Conservation (phyloP, 2,797 vertebrate genomes). For the Pipistrellus nathusii region DNA sequence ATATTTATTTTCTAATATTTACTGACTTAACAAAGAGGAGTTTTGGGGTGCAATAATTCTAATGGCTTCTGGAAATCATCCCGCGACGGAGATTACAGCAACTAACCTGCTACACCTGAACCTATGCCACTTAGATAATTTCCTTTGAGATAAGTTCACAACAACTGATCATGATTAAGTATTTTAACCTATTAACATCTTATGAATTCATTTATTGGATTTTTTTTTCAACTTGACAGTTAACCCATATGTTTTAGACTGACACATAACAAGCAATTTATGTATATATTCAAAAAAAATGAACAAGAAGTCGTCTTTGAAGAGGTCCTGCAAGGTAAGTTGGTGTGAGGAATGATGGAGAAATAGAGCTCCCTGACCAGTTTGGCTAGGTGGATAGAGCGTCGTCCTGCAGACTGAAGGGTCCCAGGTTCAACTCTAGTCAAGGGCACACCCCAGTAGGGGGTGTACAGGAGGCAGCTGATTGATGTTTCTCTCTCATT, state of each 20-base stretch:
- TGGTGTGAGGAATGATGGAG: background rate
- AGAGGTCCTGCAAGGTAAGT: background rate
- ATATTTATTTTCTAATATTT: conserved; percentile 8
- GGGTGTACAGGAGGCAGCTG: too few relatives aligned
- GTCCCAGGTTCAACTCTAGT: too few relatives aligned
- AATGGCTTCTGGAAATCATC: background rate
- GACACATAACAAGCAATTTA: background rate
- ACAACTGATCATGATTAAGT: background rate
- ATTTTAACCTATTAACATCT: background rate
- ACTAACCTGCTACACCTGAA: background rate
- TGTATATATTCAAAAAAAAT: conserved; percentile 9
- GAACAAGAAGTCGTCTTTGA: background rate
- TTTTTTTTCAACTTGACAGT: background rate
- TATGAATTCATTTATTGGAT: background rate
- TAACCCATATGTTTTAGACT: background rate
- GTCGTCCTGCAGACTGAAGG: too few relatives aligned
- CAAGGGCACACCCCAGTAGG: too few relatives aligned
- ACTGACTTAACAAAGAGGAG: background rate
- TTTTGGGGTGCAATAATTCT: background rate
- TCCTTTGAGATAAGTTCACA: background rate
- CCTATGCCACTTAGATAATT: background rate
- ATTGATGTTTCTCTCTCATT: too few relatives aligned
- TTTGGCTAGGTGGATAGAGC: too few relatives aligned
- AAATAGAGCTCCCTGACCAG: background rate
- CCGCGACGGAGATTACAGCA: background rate